Conservation (phyloP, 2,797 vertebrate species). For the Hippocampus kuda region DNA sequence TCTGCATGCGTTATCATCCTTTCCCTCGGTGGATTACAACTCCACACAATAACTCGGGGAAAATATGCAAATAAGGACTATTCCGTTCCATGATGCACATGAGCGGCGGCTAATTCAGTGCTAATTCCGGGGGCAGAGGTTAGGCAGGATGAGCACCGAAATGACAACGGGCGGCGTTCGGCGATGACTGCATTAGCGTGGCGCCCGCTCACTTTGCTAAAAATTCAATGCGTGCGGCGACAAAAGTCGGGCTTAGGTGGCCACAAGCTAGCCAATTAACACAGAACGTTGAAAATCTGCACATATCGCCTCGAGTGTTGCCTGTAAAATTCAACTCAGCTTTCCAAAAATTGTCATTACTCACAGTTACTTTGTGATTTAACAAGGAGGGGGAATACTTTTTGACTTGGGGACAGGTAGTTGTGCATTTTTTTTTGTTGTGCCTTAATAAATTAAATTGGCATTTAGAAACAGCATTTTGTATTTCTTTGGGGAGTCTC, state of each 20-base stretch:
- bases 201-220: neutral
- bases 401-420: no score
- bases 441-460: no score
- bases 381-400: no score
- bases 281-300: neutral
- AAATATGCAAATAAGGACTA: constrained; percentile 28
- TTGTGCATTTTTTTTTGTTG: no score
- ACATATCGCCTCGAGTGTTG: no score
- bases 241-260: neutral
- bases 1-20: neutral
- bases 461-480: no score
- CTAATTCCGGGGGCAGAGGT: constrained; percentile 34
- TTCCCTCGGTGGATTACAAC: constrained; percentile 18
- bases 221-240: neutral
- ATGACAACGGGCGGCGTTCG: constrained; percentile 11
- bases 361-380: no score
- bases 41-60: constrained; percentile 17
- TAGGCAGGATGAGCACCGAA: constrained; percentile 12
- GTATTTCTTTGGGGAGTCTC: no score
- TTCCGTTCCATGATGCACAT: constrained; percentile 7
- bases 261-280: constrained; percentile 4
- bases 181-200: constrained; percentile 7
- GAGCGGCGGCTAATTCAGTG: constrained; percentile 27
- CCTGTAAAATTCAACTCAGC: no score
- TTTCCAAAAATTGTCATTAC: no score